A percentile compares a stretch with the other conserved stretches of the same genome.
Evolutionary conservation across 2,113 vertebrate species (phyloP).

Genomic region (Pipa parva): DNA sequence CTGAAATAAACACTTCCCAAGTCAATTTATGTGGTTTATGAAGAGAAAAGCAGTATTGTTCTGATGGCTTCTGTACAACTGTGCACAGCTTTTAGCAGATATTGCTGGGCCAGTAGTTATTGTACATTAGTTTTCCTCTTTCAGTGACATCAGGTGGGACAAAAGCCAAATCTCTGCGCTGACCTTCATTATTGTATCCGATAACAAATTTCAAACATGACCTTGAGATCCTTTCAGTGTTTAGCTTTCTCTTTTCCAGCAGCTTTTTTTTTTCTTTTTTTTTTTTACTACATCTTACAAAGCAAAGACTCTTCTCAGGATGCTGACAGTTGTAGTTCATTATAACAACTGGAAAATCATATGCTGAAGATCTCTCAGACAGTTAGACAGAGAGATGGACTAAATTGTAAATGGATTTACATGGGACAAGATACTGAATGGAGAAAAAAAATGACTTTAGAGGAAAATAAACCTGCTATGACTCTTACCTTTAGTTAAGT

Average conservation of each 20-base stretch:
- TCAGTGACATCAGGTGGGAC: neutral
- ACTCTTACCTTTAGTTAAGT: neutral
- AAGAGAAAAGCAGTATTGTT: no score
- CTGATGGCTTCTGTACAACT: no score
- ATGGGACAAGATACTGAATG: neutral
- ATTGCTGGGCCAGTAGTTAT: no score
- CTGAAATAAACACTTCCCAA: no score
- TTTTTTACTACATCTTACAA: constrained; percentile 14
- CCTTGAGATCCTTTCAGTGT: constrained; percentile 25
- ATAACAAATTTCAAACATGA: constrained; percentile 10
- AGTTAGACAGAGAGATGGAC: neutral
- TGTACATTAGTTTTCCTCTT: neutral
- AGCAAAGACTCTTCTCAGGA: constrained; percentile 22
- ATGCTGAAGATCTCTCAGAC: no score
- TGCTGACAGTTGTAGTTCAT: no score
- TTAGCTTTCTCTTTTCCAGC: neutral
- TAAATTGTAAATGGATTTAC: neutral
- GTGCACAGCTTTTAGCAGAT: no score
- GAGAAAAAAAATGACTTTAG: neutral
- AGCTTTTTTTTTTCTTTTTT: no score
- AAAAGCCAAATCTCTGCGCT: constrained; percentile 3
- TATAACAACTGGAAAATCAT: no score
- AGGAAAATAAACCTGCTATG: neutral
- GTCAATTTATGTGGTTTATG: no score
- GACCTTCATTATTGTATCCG: constrained; percentile 22